Percentiles rank a stretch among this genome's conserved stretches.
These are phyloP conservation scores for Halictus quadricinctus DNA, from an alignment of 2,888 invertebrate species.

Conservation along the genomic window DNA sequence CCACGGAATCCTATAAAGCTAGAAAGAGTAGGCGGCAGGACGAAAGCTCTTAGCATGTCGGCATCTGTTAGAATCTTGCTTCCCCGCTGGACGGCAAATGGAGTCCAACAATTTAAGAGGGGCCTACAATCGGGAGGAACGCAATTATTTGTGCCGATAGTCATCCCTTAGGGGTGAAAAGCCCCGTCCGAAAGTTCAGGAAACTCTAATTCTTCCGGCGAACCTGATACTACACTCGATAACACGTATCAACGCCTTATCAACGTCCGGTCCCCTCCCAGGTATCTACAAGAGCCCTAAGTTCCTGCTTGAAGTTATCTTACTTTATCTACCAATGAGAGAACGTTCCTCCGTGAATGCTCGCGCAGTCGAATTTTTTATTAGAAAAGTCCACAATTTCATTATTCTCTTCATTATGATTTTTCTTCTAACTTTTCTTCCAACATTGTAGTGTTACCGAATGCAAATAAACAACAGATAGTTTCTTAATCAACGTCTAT, in stretches of 20 bases:
- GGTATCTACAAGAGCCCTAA: neutral
- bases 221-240: neutral
- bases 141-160: constrained; percentile 75
- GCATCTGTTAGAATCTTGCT: constrained; percentile 72
- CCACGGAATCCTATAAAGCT: constrained; percentile 67
- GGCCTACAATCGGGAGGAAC: constrained; percentile 75
- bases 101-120: constrained; percentile 79
- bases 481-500: too few relatives aligned
- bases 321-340: neutral
- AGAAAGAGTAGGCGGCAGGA: constrained; percentile 68
- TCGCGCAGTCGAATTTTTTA: neutral
- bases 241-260: constrained; percentile 1
- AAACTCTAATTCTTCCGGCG: neutral
- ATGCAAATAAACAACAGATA: too few relatives aligned
- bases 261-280: neutral
- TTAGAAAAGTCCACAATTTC: neutral
- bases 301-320: neutral
- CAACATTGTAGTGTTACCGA: too few relatives aligned
- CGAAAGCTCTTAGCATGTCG: constrained; percentile 80
- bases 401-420: neutral
- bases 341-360: neutral
- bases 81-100: constrained; percentile 68
- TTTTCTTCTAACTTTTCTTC: too few relatives aligned
- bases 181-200: neutral
- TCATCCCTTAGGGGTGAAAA: neutral